Base-by-base conservation (phyloP, 2,113 vertebrate species). In the Cervus canadensis region DNA sequence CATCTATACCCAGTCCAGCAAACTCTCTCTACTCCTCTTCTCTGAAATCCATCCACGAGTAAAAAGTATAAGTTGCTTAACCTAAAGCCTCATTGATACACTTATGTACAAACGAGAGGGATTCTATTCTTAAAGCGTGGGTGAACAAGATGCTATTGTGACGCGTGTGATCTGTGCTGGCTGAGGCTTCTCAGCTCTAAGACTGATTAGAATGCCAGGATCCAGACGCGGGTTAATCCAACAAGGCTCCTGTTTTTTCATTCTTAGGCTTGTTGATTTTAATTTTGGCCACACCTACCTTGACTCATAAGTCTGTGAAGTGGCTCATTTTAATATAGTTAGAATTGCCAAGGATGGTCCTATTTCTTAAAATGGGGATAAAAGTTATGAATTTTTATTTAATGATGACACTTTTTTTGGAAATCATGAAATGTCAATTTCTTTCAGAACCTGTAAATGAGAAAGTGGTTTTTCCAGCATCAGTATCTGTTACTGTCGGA, bases 401-500 rank as follows among this genome's bases (percentile, higher is more conserved):
- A 97, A 87, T 0, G 4, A 97, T 48, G 45, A 89, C 96, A 97
- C 92, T 14, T 98, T 98, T 98, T 98, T 97, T 93, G 98, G 91
- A 97, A 97, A 92, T n/a, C 45, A 54, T 79, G 82, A 64, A 88
- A 96, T 97, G 98, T 94, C 97, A 54, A 83, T 87, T 64, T 96
- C 88, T 90, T 93, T 95, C 91, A 98, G 98, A 96, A 94, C 1
- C 21, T 86, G 81, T 97, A 59, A 93, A 79, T 83, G 85, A 98
- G 98, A 95, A 97, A 98, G 98, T 97, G 67, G 62, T 97, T 97
- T 97, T 98, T 97, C 98, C 64, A 97, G 96, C 97, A 97, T 79
- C 97, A 95, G 83, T 36, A 62, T 76, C 93, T 96, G 97, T 97
- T 98, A 59, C 7, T 82, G 36, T 57, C 92, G 30, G 97, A 97